These are phyloP conservation scores for Lepus europaeus DNA, from an alignment of 2,113 vertebrate species.

Conservation along the genomic window DNA sequence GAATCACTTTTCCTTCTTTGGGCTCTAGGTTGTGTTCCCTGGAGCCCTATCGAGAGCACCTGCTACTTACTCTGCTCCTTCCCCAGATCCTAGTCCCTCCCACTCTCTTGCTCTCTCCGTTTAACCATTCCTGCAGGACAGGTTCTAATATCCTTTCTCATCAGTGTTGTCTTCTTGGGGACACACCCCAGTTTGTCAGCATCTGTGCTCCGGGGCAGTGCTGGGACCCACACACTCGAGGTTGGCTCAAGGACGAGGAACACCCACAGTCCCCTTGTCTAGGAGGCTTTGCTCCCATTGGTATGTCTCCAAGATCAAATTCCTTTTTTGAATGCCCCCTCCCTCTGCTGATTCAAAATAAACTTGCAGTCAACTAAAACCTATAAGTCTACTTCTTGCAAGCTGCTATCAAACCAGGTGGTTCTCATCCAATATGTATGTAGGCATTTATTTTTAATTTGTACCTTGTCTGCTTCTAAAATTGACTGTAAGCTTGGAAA, in stretches of 20 bases:
- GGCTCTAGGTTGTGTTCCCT: background rate
- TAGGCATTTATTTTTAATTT: constrained; percentile 76
- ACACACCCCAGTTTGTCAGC: background rate
- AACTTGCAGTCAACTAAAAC: constrained; percentile 11
- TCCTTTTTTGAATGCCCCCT: background rate
- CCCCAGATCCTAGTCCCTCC: background rate
- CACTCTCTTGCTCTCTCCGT: background rate
- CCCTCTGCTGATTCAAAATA: constrained; percentile 13
- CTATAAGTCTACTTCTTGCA: constrained; percentile 53
- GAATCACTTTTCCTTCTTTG: background rate
- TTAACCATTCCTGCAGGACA: background rate
- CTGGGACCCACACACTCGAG: background rate
- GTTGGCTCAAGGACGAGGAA: background rate
- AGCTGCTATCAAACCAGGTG: constrained; percentile 58
- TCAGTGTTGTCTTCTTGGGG: background rate
- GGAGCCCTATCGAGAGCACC: background rate
- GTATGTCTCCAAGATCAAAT: background rate
- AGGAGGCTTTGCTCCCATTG: background rate
- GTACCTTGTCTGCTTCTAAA: constrained; percentile 66
- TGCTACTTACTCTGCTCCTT: background rate
- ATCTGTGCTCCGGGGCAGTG: background rate
- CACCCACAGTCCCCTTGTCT: background rate
- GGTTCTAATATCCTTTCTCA: background rate
- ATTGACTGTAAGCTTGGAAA: constrained; percentile 42
- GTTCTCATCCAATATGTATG: constrained; percentile 68